phyloP scores from a whole-genome alignment of 2,113 vertebrate species.

The Pygoscelis antarcticus region DNA sequence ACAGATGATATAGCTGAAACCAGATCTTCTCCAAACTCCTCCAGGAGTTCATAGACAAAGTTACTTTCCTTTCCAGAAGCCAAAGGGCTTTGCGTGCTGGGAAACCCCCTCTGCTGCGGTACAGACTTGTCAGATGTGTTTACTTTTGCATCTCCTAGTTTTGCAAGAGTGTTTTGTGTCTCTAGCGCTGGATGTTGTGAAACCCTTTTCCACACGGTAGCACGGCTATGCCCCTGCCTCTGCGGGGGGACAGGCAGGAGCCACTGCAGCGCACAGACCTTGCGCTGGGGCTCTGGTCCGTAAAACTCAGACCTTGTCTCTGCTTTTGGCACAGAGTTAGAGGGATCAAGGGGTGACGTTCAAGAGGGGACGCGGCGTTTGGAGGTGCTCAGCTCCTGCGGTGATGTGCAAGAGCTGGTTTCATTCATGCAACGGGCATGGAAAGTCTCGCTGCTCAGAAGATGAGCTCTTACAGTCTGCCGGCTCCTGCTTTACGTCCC shows the following conservation, averaged over 20 bases:
- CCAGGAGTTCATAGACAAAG: neutral
- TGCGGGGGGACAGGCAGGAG: neutral
- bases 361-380: neutral
- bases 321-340: neutral
- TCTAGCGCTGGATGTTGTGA: neutral
- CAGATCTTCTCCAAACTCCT: neutral
- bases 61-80: neutral
- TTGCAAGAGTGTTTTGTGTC: neutral
- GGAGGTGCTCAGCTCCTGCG: neutral
- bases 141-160: conserved; percentile 12
- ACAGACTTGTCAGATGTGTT: neutral
- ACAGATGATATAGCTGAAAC: neutral
- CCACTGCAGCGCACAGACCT: neutral
- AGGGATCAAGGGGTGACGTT: neutral
- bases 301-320: neutral
- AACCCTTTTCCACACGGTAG: neutral
- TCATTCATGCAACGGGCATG: neutral
- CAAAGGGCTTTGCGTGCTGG: neutral
- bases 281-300: accelerated
- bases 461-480: neutral
- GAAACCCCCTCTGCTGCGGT: neutral
- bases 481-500: neutral
- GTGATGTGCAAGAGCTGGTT: neutral
- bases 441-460: neutral
- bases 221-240: neutral